phyloP scores from a whole-genome alignment of 2,113 vertebrate genomes.

The Thryonomys swinderianus region DNA sequence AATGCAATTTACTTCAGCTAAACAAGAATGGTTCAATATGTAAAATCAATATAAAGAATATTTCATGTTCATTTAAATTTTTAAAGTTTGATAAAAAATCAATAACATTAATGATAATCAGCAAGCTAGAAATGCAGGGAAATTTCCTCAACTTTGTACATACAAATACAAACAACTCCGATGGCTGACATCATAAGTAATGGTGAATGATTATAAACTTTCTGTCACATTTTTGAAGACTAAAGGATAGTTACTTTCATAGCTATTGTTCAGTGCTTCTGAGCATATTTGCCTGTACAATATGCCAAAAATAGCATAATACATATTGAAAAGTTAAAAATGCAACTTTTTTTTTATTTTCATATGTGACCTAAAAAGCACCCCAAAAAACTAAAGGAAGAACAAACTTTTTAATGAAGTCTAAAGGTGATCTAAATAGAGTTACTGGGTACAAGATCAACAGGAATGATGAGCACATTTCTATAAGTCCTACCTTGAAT shows the following conservation, averaged over 20 bases:
- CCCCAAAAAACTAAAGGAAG: neutral
- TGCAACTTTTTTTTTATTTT: neutral
- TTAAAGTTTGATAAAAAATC: constrained; percentile 14
- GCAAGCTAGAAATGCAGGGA: neutral
- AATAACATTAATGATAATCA: neutral
- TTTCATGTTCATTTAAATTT: neutral
- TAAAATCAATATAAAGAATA: neutral
- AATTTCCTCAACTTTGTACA: neutral
- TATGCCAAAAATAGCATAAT: neutral
- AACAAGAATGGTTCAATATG: neutral
- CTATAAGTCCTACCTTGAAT: neutral
- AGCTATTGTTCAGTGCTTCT: neutral
- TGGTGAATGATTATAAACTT: neutral
- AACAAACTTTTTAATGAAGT: too few species aligned
- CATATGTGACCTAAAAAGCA: neutral
- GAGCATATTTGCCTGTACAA: neutral
- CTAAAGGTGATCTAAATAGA: neutral
- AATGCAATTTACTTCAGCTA: neutral
- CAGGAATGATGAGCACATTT: neutral
- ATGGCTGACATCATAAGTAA: neutral
- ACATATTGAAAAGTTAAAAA: neutral
- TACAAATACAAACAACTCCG: neutral
- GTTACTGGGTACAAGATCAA: neutral
- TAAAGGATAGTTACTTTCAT: neutral
- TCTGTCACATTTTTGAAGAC: neutral